Evolutionary conservation across 2,797 vertebrate species (phyloP).

Genomic region (Pachyuromys duprasi): DNA sequence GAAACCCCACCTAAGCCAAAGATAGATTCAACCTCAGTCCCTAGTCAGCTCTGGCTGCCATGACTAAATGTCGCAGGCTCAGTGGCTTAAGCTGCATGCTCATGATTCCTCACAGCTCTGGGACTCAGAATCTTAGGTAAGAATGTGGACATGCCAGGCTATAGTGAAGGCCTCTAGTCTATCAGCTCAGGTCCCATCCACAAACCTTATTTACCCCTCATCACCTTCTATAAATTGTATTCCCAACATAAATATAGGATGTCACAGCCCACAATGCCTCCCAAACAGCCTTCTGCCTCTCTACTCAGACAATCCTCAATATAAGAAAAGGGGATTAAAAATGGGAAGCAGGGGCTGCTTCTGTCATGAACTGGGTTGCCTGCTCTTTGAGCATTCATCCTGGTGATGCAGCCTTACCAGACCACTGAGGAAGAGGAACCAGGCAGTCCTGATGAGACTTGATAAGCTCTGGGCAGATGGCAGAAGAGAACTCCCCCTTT

Average conservation of each 20-base stretch:
- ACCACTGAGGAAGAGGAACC: no score
- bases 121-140: not conserved
- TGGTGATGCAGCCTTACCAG: no score
- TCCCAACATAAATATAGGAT: not conserved
- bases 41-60: no score
- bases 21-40: not conserved
- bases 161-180: no score
- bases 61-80: not conserved
- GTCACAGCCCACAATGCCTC: not conserved
- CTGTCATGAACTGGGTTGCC: no score
- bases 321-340: not conserved
- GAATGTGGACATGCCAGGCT: accelerated
- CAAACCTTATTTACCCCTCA: not conserved
- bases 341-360: not conserved
- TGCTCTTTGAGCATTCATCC: no score
- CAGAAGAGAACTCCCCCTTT: no score
- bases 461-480: no score
- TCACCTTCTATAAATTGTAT: not conserved
- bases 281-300: not conserved
- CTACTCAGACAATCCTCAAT: not conserved
- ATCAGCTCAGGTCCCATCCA: not conserved
- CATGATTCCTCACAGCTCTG: not conserved
- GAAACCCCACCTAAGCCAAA: not conserved
- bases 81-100: not conserved
- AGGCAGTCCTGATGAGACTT: no score